Evolutionary conservation across 2,113 vertebrate genomes (phyloP), one percentile per base, ranked within the genome.

Genomic region (Tyrannus savana): DNA sequence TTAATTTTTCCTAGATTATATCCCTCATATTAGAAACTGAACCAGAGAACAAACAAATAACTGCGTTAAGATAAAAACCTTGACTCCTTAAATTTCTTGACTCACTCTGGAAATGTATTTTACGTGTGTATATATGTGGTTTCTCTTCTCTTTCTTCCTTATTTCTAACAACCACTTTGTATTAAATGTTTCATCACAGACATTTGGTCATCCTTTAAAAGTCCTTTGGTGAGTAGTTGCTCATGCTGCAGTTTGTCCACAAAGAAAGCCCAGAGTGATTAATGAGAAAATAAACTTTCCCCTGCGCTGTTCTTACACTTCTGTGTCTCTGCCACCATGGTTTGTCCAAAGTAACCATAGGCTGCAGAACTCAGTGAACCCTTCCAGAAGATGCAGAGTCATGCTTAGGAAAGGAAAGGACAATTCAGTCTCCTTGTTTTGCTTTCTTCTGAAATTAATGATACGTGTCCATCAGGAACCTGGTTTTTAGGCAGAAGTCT

Each of bases 231-330:
- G 66, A 91, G 89, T 75, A 53, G 17, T 87, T 91, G 89, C 73
- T 95, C 82, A 44, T 91, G 73, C 39, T 92, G 93, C 87, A 94
- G 84, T 92, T 96, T 89, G 49, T 89, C 41, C 76, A 82, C 0
- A 0, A 90, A 81, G 84, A 78, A 74, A 78, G 42, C 31, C 10
- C 42, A 62, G 90, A 60, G 42, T 90, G 73, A 95, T 56, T 95
- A 90, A 95, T 89, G 73, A 87, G 87, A 84, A 88, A 89, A 89
- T 49, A 79, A 87, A 77, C 55, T 46, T 88, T 95, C 37, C 46
- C n/a, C 47, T 72, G 1, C 37, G 42, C 55, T 89, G 19, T 18
- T 87, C 83, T 59, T 74, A 42, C 47, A 58, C 60, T 75, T 44
- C 55, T 58, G 23, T 89, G 55, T 66, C 72, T 55, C 67, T 94